phyloP scores from a whole-genome alignment of 2,113 vertebrate genomes.

The Rhinoderma darwinii region DNA sequence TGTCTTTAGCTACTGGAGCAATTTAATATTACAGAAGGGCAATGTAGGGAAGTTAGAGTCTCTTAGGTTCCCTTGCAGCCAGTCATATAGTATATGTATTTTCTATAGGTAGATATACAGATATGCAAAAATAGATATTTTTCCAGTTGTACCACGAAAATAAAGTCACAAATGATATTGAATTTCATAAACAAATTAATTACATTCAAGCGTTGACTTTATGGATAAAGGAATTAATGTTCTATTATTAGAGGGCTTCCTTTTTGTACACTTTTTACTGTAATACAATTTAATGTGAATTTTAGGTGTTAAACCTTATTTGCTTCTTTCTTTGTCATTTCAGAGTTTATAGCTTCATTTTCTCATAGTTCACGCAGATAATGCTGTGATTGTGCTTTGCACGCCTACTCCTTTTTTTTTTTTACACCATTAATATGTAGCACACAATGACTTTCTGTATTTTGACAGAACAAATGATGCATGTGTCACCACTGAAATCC shows the following conservation, averaged over 20 bases:
- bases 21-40: too few species aligned
- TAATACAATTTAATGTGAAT: neutral
- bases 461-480: constrained; percentile 1
- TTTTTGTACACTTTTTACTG: too few species aligned
- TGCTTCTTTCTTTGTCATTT: neutral
- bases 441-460: constrained; percentile 46
- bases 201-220: too few species aligned
- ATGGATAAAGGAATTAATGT: too few species aligned
- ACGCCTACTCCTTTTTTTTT: constrained; percentile 15
- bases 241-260: too few species aligned
- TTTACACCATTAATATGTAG: neutral
- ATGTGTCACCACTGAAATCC: neutral
- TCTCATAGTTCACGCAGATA: neutral
- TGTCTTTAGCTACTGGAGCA: too few species aligned
- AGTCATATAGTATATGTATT: too few species aligned
- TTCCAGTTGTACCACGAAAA: neutral
- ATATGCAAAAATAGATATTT: neutral
- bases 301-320: constrained; percentile 1
- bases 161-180: too few species aligned
- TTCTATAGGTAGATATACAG: too few species aligned
- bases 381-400: constrained; percentile 26
- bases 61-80: too few species aligned
- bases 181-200: too few species aligned
- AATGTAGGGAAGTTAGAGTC: too few species aligned
- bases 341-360: neutral